Evolutionary conservation across 2,888 invertebrate species (phyloP), one percentile per base, ranked within the genome.

Genomic region (Vanessa cardui): DNA sequence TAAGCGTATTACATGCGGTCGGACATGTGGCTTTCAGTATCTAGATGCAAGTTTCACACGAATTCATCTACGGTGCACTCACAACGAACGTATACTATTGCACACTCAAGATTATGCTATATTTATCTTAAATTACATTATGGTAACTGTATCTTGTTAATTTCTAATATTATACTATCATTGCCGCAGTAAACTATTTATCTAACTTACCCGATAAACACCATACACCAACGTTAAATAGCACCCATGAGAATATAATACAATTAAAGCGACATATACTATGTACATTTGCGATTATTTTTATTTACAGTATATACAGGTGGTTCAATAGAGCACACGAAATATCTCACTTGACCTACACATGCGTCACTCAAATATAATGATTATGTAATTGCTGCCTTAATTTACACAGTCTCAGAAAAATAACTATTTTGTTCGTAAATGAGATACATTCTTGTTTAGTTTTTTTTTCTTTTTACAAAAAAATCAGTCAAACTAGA

Each of bases 201-300:
- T 78, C 77, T 76, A 79, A 77, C 80, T 80, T 81, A 76, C 77
- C 78, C 76, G 26, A 83, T 79, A 78, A 84, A 83, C 78, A 91
- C 90, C 91, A 77, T 85, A 85, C 88, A 90, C 90, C 91, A 83
- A 85, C 83, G 76, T 86, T 88, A 88, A 89, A 90, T 92, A 92
- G 92, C 92, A 92, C 92, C 92, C 91, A 88, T 91, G 83, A 86
- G 81, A 87, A 88, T 89, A 89, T 85, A 83, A 82, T 87, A 90
- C 87, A 88, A 80, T 85, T 86, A 90, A 90, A 90, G 90, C 90
- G 76, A 85, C 77, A 83, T 78, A 77, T 78, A 77, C 76, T 79
- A 80, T 80, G 74, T 80, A 80, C 79, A 79, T 72, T 76, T 73
- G 70, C 72, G 66, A 73, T 54, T 89, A 88, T 88, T 77, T 88